phyloP scores from a whole-genome alignment of 2,113 vertebrate genomes.

The Tragelaphus buxtoni region DNA sequence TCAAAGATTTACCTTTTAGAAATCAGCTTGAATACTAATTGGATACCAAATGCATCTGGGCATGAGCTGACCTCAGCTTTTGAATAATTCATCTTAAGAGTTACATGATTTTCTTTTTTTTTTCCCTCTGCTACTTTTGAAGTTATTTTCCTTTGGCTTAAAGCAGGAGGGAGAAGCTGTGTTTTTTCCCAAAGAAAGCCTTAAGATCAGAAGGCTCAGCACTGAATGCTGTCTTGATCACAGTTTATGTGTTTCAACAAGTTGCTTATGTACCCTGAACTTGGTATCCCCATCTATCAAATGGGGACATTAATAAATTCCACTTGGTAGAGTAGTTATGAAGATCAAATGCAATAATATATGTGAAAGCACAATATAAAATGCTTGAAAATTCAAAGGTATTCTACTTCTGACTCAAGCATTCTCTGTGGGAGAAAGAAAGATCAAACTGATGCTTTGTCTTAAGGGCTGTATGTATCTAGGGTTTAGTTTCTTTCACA shows the following conservation, averaged over 20 bases:
- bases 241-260: background rate
- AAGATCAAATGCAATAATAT: background rate
- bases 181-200: background rate
- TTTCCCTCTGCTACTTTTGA: background rate
- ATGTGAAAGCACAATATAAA: background rate
- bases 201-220: background rate
- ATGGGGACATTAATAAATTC: background rate
- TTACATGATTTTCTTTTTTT: background rate
- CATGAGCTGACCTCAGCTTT: background rate
- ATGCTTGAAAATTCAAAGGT: background rate
- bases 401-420: background rate
- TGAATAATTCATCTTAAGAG: background rate
- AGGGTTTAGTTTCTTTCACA: background rate
- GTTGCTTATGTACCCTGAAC: background rate
- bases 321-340: background rate
- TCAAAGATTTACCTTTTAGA: slow-evolving; percentile 27
- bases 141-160: background rate
- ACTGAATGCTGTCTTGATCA: background rate
- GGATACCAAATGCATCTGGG: background rate
- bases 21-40: slow-evolving; percentile 19
- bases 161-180: background rate
- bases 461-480: background rate
- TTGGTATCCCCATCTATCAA: background rate
- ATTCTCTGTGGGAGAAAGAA: background rate
- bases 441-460: background rate